Conservation (phyloP, 2,888 invertebrate species). For the Gasteruption jaculator region DNA sequence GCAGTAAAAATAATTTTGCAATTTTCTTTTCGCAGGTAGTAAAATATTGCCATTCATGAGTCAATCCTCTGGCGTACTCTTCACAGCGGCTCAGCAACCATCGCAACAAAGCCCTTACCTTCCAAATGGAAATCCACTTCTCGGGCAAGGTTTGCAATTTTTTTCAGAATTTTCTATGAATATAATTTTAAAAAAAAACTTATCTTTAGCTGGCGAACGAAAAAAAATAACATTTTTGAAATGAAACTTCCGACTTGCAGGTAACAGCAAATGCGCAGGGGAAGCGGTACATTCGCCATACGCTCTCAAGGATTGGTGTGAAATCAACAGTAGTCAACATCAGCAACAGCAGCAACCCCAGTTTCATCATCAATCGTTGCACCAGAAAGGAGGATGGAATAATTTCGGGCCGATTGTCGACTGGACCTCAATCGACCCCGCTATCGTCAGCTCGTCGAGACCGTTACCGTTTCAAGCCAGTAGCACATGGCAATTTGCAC, state of each 20-base stretch:
- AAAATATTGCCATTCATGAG: constrained; percentile 57
- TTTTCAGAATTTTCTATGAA: background rate
- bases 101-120: constrained; percentile 45
- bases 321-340: constrained; percentile 38
- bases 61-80: constrained; percentile 37
- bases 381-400: constrained; percentile 48
- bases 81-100: constrained; percentile 41
- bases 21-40: too few species aligned
- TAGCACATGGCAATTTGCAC: constrained; percentile 48
- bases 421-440: constrained; percentile 92
- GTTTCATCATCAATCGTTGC: constrained; percentile 49
- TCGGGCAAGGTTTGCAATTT: constrained; percentile 37
- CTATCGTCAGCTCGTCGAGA: constrained; percentile 76
- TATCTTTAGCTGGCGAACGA: constrained; percentile 1
- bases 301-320: constrained; percentile 56
- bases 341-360: constrained; percentile 48
- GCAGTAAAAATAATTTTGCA: too few species aligned
- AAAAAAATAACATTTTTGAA: constrained; percentile 6
- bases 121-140: constrained; percentile 46
- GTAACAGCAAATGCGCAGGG: constrained; percentile 42
- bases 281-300: constrained; percentile 46
- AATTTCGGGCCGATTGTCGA: constrained; percentile 60
- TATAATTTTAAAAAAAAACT: constrained; percentile 7
- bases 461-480: constrained; percentile 50
- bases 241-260: constrained; percentile 23